Evolutionary conservation across 2,797 vertebrate species (phyloP), one percentile per base, ranked within the genome.

Genomic region (Okamejei kenojei): DNA sequence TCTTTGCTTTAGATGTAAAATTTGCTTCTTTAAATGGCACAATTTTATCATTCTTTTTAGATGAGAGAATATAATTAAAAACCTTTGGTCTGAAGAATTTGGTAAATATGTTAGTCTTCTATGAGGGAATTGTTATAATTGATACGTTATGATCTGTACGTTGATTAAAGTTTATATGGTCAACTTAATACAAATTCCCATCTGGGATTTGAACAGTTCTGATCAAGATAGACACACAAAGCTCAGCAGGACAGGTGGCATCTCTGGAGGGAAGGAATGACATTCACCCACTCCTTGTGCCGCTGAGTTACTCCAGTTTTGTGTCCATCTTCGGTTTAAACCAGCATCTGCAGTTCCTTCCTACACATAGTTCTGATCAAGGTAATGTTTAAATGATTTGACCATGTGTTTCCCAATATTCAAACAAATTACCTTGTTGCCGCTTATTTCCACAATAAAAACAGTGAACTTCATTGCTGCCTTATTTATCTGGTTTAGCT

Each of bases 331-430:
- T 54, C 45, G 45, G 45, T 54, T 54, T 54, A 54, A 54, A 54
- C 45, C 45, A 54, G 45, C 45, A 54, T 54, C 45, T 54, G 45
- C 45, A 54, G 45, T 54, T 54, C 45, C 45, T 54, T 54, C 45
- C 5, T 54, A 54, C 5, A 92, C 73, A 35, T n/a, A 54, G 73
- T 74, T 92, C 71, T 54, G 90, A 92, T 15, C 23, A 76, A 76
- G 71, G 10, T 91, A 91, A 45, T 91, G 35, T 74, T 45, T 74
- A 91, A 73, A 91, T 91, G 90, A 74, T 35, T 71, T 90, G 88
- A 90, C 19, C 68, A 2, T 74, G 23, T 54, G 68, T 74, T 91
- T 74, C 29, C 35, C 26, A 45, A 35, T 9, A 38, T 10, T 61
- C 19, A 35, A 65, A 88, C 54, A 61, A 54, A 61, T n/a, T 84